Percentiles rank a stretch among this genome's conserved stretches.
Conservation (phyloP, 2,797 vertebrate species). For the Onychomys torridus region DNA sequence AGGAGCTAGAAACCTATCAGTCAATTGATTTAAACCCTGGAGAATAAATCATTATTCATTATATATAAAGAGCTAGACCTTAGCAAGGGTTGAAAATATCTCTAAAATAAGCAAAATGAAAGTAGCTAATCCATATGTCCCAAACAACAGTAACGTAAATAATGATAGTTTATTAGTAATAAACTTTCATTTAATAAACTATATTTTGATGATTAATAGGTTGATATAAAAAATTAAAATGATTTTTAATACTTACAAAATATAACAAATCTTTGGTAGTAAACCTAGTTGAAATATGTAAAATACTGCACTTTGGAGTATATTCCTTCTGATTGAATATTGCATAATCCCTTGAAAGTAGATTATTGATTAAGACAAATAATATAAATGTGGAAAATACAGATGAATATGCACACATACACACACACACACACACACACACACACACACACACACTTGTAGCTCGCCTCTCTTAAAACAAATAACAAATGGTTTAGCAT, state of each 20-base stretch:
- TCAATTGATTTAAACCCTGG: not conserved
- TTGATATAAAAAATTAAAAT: not conserved
- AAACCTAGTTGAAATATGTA: not conserved
- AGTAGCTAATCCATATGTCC: not conserved
- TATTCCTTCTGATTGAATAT: not conserved
- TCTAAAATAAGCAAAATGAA: not conserved
- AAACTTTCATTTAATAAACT: not conserved
- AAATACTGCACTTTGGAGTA: not conserved
- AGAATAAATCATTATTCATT: not conserved
- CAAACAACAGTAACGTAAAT: not conserved
- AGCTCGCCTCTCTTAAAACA: not conserved
- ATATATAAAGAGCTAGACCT: not conserved
- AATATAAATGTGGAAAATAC: too few relatives aligned
- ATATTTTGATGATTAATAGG: not conserved
- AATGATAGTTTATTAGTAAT: not conserved
- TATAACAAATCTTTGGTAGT: not conserved
- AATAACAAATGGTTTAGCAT: not conserved
- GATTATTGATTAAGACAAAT: not conserved
- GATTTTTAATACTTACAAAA: conserved; percentile 4
- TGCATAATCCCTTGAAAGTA: not conserved
- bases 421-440: not conserved
- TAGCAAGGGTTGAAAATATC: not conserved
- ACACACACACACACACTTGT: not conserved
- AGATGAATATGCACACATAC: not conserved
- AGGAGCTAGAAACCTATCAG: not conserved